A percentile compares a stretch with the other conserved stretches of the same genome.
phyloP scores from a whole-genome alignment of 2,113 vertebrate genomes.

The Dendropsophus ebraccatus region DNA sequence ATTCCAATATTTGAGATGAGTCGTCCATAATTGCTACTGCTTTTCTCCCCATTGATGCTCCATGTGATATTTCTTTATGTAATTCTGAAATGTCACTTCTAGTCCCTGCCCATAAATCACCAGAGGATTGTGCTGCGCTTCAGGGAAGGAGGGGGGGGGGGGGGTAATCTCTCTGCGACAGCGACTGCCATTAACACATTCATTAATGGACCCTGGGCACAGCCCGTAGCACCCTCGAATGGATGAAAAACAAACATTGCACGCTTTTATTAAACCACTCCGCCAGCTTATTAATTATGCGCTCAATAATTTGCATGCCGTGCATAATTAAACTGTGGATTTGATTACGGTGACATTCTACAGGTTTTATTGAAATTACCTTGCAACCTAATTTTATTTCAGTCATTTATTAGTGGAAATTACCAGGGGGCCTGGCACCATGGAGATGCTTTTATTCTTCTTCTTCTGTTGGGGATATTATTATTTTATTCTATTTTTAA shows the following conservation, averaged over 20 bases:
- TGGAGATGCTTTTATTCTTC: background rate
- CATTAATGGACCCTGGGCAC: background rate
- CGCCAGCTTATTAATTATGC: constrained; percentile 34
- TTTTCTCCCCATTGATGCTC: no score
- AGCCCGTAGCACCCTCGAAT: background rate
- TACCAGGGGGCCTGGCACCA: background rate
- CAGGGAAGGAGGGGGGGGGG: background rate
- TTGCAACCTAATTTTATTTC: constrained; percentile 31
- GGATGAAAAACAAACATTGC: constrained; percentile 3
- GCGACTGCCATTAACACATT: constrained; percentile 2
- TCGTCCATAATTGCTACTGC: no score
- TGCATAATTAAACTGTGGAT: constrained; percentile 38
- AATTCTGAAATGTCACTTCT: constrained; percentile 6
- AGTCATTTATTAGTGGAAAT: constrained; percentile 26
- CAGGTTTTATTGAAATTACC: constrained; percentile 42
- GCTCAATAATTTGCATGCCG: constrained; percentile 26
- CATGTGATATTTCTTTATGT: no score
- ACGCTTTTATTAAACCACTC: constrained; percentile 24
- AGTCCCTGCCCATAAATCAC: no score
- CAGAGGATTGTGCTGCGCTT: no score
- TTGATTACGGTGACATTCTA: constrained; percentile 36
- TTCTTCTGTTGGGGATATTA: background rate
- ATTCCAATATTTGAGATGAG: no score
- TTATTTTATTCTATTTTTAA: background rate
- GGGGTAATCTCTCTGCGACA: constrained; percentile 33